Percentiles rank a stretch among this genome's conserved stretches.
Evolutionary conservation across 2,113 vertebrate genomes (phyloP).

Genomic region (Oceanodroma tethys): DNA sequence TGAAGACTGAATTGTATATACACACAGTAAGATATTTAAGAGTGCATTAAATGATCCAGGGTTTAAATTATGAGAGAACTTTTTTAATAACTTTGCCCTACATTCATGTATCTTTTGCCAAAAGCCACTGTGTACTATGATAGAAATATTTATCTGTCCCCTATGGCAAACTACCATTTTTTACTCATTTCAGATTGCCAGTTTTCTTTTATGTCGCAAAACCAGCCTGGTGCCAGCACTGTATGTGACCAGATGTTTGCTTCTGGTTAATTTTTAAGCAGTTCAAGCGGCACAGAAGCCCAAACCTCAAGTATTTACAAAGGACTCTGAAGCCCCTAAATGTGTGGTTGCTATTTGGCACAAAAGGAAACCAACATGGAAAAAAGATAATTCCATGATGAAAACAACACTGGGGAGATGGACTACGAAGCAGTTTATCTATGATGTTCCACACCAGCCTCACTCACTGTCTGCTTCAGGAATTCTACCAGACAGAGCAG

Average conservation of each 20-base stretch:
- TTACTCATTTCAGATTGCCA: not conserved
- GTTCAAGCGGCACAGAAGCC: not conserved
- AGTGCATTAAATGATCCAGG: constrained; percentile 20
- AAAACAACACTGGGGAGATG: not conserved
- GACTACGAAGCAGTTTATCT: not conserved
- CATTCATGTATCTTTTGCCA: not conserved
- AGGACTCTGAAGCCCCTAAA: not conserved
- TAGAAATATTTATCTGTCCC: not conserved
- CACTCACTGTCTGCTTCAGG: too few species aligned
- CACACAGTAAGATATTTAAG: not conserved
- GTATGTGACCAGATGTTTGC: not conserved
- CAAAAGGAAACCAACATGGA: not conserved
- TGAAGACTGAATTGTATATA: not conserved
- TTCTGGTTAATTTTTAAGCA: not conserved
- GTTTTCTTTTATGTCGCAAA: not conserved
- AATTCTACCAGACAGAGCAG: too few species aligned
- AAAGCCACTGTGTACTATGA: not conserved
- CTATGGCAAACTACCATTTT: not conserved
- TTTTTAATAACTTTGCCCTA: not conserved
- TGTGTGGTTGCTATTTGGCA: not conserved
- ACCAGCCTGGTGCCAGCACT: not conserved
- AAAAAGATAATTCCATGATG: not conserved
- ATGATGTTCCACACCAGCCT: too few species aligned
- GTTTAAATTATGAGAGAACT: constrained; percentile 16
- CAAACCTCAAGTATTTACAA: not conserved